Base-by-base conservation (phyloP, 2,888 invertebrate species). In the Phragmatobia fuliginosa region DNA sequence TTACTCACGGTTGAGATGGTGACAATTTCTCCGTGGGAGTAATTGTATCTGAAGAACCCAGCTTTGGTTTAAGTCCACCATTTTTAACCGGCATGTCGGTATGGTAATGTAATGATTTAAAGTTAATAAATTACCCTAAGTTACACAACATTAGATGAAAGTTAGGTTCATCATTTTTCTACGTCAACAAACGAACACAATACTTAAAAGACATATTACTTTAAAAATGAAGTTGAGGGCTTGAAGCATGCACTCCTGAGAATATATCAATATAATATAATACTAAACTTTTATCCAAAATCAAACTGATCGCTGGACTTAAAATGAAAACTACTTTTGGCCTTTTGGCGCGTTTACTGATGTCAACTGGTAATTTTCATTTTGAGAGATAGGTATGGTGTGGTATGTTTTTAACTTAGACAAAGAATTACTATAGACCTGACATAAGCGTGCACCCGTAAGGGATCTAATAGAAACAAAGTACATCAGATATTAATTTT, bases 81-180 rank as follows among this genome's bases (percentile, higher is more conserved):
- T 81, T 85, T 79, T 73, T 83, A 67, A 83, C 83, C 28, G 86
- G 86, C 86, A 86, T 86, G 62, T 67, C 71, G 36, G 2, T 58
- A 33, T 32, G 31, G 28, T 62, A 45, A 62, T 45, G 28, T 28
- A 62, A 25, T 38, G 5, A 61, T 25, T 52, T 25, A 52, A 52
- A 52, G 52, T 25, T 52, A 21, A 25, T n/a, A 11, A 25, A 52
- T 11, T 10, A 52, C 10, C 3, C 25, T 52, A 25, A 56, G 14
- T 56, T 25, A 56, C 52, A 56, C 4, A 56, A 56, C 28, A 56
- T 14, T 28, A 56, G 28, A 52, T 52, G 25, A 28, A 52, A 52
- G n/a, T 38, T 28, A 25, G 28, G 49, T 49, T 49, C 49, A 56
- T 56, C 10, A 52, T 56, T 56, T 28, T 14, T 56, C 28, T 11